phyloP scores from a whole-genome alignment of 2,797 vertebrate genomes.

The Enteromius fasciolatus region DNA sequence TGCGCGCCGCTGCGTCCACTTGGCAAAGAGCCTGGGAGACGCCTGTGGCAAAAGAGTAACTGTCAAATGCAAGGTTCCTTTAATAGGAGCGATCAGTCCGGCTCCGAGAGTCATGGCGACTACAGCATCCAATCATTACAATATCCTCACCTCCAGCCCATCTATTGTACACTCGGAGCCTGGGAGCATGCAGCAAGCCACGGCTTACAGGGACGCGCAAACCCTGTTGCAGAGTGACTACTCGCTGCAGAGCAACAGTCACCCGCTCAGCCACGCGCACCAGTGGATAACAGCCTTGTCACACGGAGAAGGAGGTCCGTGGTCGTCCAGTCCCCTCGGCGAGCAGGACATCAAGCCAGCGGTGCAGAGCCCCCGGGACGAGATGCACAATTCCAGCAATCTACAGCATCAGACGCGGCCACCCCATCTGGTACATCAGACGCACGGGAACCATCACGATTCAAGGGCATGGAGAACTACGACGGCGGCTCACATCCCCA shows the following conservation, averaged over 20 bases:
- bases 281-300: slow-evolving; percentile 97
- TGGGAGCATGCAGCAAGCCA: slow-evolving; percentile 91
- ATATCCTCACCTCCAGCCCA: slow-evolving; percentile 93
- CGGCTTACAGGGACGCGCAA: slow-evolving; percentile 93
- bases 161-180: slow-evolving; percentile 95
- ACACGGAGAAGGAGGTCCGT: slow-evolving; percentile 90
- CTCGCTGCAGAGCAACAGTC: slow-evolving; percentile 93
- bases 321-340: slow-evolving; percentile 88
- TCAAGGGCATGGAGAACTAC: slow-evolving; percentile 86
- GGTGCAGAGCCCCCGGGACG: slow-evolving; percentile 87
- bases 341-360: slow-evolving; percentile 95
- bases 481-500: slow-evolving; percentile 88
- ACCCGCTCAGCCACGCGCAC: slow-evolving; percentile 97
- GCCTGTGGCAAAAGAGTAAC: slow-evolving; percentile 88
- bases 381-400: slow-evolving; percentile 79
- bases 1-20: slow-evolving; percentile 86
- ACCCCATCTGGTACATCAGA: slow-evolving; percentile 91
- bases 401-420: slow-evolving; percentile 85
- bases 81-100: slow-evolving; percentile 91
- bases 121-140: slow-evolving; percentile 98
- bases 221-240: slow-evolving; percentile 95
- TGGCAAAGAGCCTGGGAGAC: slow-evolving; percentile 83
- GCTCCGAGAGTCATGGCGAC: slow-evolving; percentile 98
- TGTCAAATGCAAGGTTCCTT: slow-evolving; percentile 96
- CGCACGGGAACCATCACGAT: slow-evolving; percentile 88